These are phyloP conservation scores for Manis crassicaudata DNA, from an alignment of 2,797 vertebrate genomes.

Conservation along the genomic window DNA sequence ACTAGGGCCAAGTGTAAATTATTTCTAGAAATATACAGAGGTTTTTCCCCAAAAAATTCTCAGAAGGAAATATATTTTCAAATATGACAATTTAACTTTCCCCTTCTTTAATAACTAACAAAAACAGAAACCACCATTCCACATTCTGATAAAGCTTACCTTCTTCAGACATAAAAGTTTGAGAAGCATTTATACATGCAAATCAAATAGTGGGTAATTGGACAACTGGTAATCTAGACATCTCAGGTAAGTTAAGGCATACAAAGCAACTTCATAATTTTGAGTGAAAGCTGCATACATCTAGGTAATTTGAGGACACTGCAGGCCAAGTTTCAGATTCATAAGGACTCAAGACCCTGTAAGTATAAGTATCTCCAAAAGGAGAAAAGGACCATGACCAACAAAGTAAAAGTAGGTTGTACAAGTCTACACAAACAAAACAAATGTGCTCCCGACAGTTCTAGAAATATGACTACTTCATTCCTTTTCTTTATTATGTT, in stretches of 20 bases:
- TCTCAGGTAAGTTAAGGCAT: not conserved
- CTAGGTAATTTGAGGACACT: not conserved
- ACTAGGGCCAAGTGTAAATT: not conserved
- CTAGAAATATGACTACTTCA: not conserved
- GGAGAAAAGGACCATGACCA: not conserved
- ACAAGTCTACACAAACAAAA: slow-evolving; percentile 3
- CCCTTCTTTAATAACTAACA: not conserved
- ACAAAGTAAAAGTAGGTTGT: not conserved
- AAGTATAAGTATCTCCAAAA: not conserved
- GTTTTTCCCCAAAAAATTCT: not conserved
- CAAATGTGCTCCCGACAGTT: not conserved
- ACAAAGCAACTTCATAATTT: not conserved
- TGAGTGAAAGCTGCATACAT: not conserved
- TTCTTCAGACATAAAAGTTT: not conserved
- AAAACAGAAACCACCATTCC: not conserved
- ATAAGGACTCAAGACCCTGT: not conserved
- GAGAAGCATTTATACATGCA: not conserved
- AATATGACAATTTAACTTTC: not conserved
- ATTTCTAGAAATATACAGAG: not conserved
- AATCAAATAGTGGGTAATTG: not conserved
- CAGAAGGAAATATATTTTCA: not conserved
- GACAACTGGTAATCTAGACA: not conserved
- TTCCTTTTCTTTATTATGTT: slow-evolving; percentile 24
- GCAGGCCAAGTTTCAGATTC: not conserved
- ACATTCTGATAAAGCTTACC: not conserved